phyloP scores from a whole-genome alignment of 2,888 invertebrate genomes.

The Torymus aiolomorphi region DNA sequence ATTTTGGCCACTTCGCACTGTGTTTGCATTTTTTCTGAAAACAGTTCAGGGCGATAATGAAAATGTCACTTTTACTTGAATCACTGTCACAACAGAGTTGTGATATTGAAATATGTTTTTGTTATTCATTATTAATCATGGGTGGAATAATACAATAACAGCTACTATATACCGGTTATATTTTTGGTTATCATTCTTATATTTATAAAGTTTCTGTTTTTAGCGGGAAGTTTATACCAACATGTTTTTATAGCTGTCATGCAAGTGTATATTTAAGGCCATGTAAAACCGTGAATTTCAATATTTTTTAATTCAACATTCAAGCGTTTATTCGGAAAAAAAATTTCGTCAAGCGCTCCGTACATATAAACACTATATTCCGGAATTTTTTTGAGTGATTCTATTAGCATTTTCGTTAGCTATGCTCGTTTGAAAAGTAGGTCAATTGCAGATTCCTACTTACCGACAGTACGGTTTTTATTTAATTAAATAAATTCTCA shows the following conservation, averaged over 20 bases:
- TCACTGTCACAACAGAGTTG: constrained; percentile 31
- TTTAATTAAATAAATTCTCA: too few relatives aligned
- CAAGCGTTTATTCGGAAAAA: too few relatives aligned
- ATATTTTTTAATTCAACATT: too few relatives aligned
- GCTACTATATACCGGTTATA: constrained; percentile 31
- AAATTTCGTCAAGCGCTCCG: too few relatives aligned
- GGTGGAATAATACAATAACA: constrained; percentile 33
- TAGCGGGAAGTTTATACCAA: constrained; percentile 8
- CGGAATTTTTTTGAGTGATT: too few relatives aligned
- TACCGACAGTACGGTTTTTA: too few relatives aligned
- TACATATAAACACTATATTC: too few relatives aligned
- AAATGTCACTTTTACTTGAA: constrained; percentile 44
- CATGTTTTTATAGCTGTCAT: background rate
- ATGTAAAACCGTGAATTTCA: too few relatives aligned
- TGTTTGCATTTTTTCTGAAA: constrained; percentile 37
- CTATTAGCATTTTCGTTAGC: too few relatives aligned
- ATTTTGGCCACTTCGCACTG: constrained; percentile 36
- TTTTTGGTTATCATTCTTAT: constrained; percentile 22
- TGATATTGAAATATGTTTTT: constrained; percentile 23
- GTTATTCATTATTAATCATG: constrained; percentile 33
- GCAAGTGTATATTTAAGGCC: constrained; percentile 13
- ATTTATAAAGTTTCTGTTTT: constrained; percentile 11
- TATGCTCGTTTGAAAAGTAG: too few relatives aligned
- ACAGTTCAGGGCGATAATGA: constrained; percentile 38
- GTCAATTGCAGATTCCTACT: too few relatives aligned